phyloP scores from a whole-genome alignment of 2,888 invertebrate genomes.

The Drosophila nigritarsus region DNA sequence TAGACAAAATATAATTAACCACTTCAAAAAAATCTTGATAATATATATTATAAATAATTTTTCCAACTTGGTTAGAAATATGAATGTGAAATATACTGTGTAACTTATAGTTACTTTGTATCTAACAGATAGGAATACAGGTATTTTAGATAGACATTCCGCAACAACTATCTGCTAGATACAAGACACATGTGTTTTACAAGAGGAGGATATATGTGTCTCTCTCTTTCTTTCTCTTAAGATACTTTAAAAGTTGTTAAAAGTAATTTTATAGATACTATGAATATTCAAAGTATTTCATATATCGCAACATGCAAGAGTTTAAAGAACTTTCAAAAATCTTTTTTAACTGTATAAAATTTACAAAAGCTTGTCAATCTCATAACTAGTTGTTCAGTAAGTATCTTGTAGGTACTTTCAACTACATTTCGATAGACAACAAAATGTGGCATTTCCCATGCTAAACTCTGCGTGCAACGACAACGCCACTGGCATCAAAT shows the following conservation, averaged over 20 bases:
- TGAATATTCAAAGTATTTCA: not conserved
- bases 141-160: too few relatives aligned
- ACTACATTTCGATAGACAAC: not conserved
- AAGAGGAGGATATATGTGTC: too few relatives aligned
- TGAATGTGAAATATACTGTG: too few relatives aligned
- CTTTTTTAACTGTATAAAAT: not conserved
- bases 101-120: too few relatives aligned
- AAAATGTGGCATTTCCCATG: slow-evolving; percentile 6
- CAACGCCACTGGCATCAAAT: slow-evolving; percentile 41
- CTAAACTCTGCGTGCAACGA: slow-evolving; percentile 12
- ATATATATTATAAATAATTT: too few relatives aligned
- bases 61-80: too few relatives aligned
- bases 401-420: not conserved
- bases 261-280: not conserved
- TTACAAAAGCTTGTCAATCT: not conserved
- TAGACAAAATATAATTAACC: too few relatives aligned
- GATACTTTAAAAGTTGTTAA: not conserved
- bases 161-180: too few relatives aligned
- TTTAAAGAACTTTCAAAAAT: not conserved
- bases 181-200: too few relatives aligned
- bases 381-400: not conserved
- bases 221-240: not conserved
- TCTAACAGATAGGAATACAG: too few relatives aligned
- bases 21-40: too few relatives aligned
- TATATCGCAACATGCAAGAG: not conserved